phyloP scores from a whole-genome alignment of 2,888 invertebrate genomes.

The Tenodera sinensis region DNA sequence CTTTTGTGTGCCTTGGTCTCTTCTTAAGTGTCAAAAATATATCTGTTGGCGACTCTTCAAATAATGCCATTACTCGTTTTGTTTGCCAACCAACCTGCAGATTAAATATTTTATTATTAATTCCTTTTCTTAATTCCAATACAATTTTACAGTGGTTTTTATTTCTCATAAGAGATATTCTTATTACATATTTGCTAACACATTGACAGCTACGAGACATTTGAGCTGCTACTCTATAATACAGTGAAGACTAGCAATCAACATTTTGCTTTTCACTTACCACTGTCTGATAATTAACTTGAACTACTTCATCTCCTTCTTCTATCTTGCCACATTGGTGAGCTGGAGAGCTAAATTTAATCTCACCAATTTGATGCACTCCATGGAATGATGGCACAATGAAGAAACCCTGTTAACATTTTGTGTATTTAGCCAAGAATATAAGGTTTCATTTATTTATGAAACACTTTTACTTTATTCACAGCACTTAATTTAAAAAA shows the following conservation, averaged over 20 bases:
- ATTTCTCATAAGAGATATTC: background rate
- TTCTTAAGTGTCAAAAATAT: conserved; percentile 78
- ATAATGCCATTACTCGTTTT: conserved; percentile 68
- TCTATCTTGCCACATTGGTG: conserved; percentile 90
- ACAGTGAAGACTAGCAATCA: background rate
- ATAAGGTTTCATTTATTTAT: no score
- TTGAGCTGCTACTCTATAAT: background rate
- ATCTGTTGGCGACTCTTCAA: conserved; percentile 76
- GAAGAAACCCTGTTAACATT: conserved; percentile 67
- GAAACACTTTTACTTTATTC: background rate
- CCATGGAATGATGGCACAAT: conserved; percentile 82
- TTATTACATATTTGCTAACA: background rate
- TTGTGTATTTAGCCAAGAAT: background rate
- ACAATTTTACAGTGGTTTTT: background rate
- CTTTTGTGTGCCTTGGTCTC: conserved; percentile 74
- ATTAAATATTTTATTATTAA: conserved; percentile 1
- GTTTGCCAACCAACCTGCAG: conserved; percentile 76
- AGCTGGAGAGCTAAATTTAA: conserved; percentile 88
- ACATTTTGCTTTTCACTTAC: conserved; percentile 5
- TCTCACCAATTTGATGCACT: conserved; percentile 75
- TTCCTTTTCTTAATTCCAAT: background rate
- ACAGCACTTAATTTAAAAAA: background rate
- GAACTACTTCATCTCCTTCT: conserved; percentile 94
- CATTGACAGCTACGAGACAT: background rate
- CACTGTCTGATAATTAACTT: conserved; percentile 66